Evolutionary conservation across 2,888 invertebrate genomes (phyloP).

Genomic region (Dicycla oo): DNA sequence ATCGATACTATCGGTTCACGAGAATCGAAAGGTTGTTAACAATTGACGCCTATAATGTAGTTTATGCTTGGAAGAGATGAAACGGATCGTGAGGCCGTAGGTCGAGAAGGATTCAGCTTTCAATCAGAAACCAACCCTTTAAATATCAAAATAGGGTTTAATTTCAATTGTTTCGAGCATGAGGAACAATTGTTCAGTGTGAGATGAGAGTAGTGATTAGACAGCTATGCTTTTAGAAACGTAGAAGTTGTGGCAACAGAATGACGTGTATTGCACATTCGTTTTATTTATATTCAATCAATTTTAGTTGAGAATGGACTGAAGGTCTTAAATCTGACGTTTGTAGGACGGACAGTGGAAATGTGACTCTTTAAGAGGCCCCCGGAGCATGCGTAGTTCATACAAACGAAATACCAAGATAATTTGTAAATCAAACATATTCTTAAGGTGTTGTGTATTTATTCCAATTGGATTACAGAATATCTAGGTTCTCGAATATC

Average conservation of each 20-base stretch:
- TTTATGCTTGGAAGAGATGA: constrained; percentile 88
- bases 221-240: constrained; percentile 74
- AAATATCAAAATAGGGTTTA: constrained; percentile 62
- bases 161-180: constrained; percentile 63
- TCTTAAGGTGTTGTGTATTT: no score
- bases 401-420: no score
- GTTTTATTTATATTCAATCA: constrained; percentile 64
- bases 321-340: constrained; percentile 18
- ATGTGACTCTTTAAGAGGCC: constrained; percentile 15
- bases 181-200: constrained; percentile 79
- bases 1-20: constrained; percentile 87
- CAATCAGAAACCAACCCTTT: constrained; percentile 63
- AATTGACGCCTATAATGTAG: constrained; percentile 88
- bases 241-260: constrained; percentile 65
- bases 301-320: constrained; percentile 43
- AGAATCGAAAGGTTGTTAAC: constrained; percentile 89
- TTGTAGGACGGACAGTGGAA: constrained; percentile 23
- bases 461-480: no score
- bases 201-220: constrained; percentile 86
- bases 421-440: no score
- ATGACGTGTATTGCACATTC: constrained; percentile 65
- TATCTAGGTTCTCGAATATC: no score
- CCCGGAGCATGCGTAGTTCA: no score
- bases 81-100: constrained; percentile 88
- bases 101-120: constrained; percentile 72